Base-by-base conservation (phyloP, 1,140 invertebrate genomes). In the Apis laboriosa region DNA sequence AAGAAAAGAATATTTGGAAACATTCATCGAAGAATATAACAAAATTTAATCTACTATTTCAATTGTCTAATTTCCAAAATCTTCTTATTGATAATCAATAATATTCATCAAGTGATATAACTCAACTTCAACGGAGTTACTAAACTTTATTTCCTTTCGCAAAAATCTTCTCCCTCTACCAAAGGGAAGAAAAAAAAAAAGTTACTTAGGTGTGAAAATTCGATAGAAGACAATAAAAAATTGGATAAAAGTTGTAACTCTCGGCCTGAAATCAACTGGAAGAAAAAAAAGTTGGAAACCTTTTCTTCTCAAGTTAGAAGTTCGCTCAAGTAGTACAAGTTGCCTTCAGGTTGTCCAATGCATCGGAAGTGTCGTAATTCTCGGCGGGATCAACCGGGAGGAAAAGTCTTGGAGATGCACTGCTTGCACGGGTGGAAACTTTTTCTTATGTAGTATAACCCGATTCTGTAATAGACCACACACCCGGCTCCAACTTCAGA, bases 401-500 rank as follows among this genome's bases (percentile, higher is more conserved):
- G 60, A 75, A 75, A 43, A 75, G 61, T 75, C 51, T n/a, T n/a
- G 9, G 72, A 21, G 73, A 81, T 15, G 43, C 13, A 11, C 34
- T 67, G 70, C 70, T 24, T 28, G 34, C 34, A 15, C 64, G 64
- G 24, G 15, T 49, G 9, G 19, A 13, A 67, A 75, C 55, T 81
- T 81, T 81, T 64, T 58, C 43, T 17, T 17, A 73, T 74, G 78
- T 74, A 64, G 70, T 60, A 53, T 58, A 81, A 81, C 73, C 67
- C 71, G 64, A 60, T 81, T 28, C 17, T 24, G 19, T 3, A 9
- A 3, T 55, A 9, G 61, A 34, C 73, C 56, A 72, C 43, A 19
- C 43, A 24, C 53, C 24, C 24, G 7, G 19, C 28, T 24, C 17
- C 2, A 60, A 56, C 17, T n/a, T 19, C 19, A 1, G 17, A 49